These are phyloP conservation scores for Mythimna vitellina DNA, from an alignment of 2,888 invertebrate genomes.

Conservation along the genomic window DNA sequence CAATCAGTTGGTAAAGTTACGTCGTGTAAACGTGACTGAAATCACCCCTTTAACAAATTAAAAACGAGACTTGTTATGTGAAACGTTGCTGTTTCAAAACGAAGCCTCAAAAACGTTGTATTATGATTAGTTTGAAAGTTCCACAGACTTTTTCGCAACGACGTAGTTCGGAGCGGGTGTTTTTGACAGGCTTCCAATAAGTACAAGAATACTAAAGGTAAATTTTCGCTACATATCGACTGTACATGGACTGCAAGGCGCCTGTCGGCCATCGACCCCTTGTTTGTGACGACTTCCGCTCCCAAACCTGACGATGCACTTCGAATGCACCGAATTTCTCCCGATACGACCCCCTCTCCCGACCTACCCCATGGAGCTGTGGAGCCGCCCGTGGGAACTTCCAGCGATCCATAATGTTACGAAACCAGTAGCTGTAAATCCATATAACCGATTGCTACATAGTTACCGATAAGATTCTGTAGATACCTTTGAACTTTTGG, in stretches of 20 bases:
- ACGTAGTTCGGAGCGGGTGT: neutral
- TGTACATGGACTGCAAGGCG: constrained; percentile 77
- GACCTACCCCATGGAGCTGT: constrained; percentile 75
- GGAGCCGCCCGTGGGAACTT: constrained; percentile 47
- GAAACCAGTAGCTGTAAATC: constrained; percentile 44
- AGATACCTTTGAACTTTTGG: constrained; percentile 23
- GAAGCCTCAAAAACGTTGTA: constrained; percentile 35
- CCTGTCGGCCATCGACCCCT: constrained; percentile 80
- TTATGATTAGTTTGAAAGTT: constrained; percentile 26
- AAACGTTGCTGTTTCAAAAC: constrained; percentile 19
- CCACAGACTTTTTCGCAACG: constrained; percentile 11
- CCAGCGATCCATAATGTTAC: constrained; percentile 55
- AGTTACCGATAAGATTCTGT: constrained; percentile 13
- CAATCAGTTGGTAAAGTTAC: neutral
- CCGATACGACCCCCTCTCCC: constrained; percentile 70
- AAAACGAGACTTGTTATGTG: neutral
- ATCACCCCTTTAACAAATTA: neutral
- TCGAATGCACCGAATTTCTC: constrained; percentile 76
- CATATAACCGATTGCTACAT: constrained; percentile 15
- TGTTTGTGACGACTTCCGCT: constrained; percentile 86
- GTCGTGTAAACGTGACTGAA: constrained; percentile 10
- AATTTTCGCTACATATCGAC: constrained; percentile 59
- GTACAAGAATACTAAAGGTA: constrained; percentile 31
- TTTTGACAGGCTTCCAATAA: constrained; percentile 43
- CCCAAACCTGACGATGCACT: constrained; percentile 81